These are phyloP conservation scores for Caradrina clavipalpis DNA, from an alignment of 2,888 invertebrate species.

Conservation along the genomic window DNA sequence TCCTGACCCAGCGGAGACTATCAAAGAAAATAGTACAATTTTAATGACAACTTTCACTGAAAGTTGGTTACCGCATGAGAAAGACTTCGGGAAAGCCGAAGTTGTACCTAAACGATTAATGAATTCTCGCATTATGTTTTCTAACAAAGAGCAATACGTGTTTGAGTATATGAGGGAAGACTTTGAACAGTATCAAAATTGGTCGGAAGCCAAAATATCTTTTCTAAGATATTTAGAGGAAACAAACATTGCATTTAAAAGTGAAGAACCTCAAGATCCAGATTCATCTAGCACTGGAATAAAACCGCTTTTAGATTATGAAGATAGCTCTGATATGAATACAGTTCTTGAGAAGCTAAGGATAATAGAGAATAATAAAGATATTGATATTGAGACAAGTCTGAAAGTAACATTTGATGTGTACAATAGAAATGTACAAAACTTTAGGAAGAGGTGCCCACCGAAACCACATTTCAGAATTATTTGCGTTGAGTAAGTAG, in stretches of 20 bases:
- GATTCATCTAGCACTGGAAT: conserved; percentile 61
- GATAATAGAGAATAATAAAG: conserved; percentile 75
- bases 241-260: conserved; percentile 70
- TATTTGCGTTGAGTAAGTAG: conserved; percentile 84
- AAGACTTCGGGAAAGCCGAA: conserved; percentile 83
- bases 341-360: conserved; percentile 79
- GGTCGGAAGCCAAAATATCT: conserved; percentile 81
- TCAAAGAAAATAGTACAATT: conserved; percentile 43
- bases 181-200: conserved; percentile 71
- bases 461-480: conserved; percentile 85
- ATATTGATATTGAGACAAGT: conserved; percentile 61
- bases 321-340: conserved; percentile 77
- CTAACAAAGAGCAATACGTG: conserved; percentile 74
- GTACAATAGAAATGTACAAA: conserved; percentile 83
- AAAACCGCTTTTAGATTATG: conserved; percentile 74
- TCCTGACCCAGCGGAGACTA: not conserved
- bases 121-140: conserved; percentile 65
- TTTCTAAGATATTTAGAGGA: conserved; percentile 77
- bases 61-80: conserved; percentile 77
- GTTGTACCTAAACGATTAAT: conserved; percentile 65
- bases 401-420: conserved; percentile 84
- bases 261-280: conserved; percentile 47
- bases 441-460: conserved; percentile 81
- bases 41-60: conserved; percentile 68
- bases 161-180: conserved; percentile 76